Conservation (phyloP, 2,888 invertebrate genomes). For the Lobophora halterata region DNA sequence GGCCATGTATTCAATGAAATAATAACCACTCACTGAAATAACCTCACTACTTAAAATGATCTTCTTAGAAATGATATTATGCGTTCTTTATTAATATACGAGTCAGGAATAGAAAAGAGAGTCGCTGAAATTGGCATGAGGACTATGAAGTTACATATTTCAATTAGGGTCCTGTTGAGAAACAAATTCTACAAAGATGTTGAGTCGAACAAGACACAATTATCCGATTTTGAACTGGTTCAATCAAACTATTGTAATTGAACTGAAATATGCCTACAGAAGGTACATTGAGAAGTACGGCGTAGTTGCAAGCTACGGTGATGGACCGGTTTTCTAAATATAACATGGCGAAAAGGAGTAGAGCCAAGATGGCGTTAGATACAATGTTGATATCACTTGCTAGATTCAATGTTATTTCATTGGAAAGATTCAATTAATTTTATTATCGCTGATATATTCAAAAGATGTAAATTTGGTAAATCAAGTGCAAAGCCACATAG, state of each 20-base stretch:
- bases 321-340: slow-evolving; percentile 44
- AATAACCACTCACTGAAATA: background rate
- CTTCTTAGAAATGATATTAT: background rate
- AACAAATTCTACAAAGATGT: background rate
- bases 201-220: slow-evolving; percentile 7
- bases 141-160: slow-evolving; percentile 3
- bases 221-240: slow-evolving; percentile 5
- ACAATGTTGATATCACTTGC: slow-evolving; percentile 13
- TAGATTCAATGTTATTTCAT: slow-evolving; percentile 15
- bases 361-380: slow-evolving; percentile 6
- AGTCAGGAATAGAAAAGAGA: slow-evolving; percentile 9
- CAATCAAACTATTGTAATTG: slow-evolving; percentile 11
- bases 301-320: slow-evolving; percentile 37
- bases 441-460: background rate
- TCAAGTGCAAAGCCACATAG: too few species aligned
- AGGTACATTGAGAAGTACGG: slow-evolving; percentile 4
- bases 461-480: too few species aligned
- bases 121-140: slow-evolving; percentile 4
- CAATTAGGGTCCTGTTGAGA: slow-evolving; percentile 10
- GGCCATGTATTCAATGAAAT: too few species aligned
- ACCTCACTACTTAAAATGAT: background rate
- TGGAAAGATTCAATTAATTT: background rate
- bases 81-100: slow-evolving; percentile 3
- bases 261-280: slow-evolving; percentile 2
- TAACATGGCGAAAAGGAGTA: slow-evolving; percentile 36